Evolutionary conservation across 1,140 invertebrate genomes (phyloP), one percentile per base, ranked within the genome.

Genomic region (Tetramorium alpestre): DNA sequence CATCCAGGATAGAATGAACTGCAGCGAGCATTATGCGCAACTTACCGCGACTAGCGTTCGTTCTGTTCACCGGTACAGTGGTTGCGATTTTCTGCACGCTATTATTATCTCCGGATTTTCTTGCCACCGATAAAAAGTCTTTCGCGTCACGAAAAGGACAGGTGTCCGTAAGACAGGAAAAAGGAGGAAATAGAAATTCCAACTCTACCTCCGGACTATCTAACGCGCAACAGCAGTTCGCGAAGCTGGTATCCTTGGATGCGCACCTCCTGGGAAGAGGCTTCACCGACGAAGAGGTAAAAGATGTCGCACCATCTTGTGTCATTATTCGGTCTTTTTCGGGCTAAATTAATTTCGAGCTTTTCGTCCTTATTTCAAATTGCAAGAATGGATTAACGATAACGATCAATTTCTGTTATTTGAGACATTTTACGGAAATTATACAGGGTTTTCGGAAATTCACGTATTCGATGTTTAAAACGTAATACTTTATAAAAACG

Each of bases 21-120:
- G 5, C 28, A 6, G 60, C 18, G 51, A 69, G 13, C 44, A 86
- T 58, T 33, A 89, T 89, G 88, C 28, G 10, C 76, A 51, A 78
- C 11, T 76, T 81, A 44, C 33, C 88, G 38, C 58, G 44, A 44
- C n/a, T 70, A 13, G 6, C 60, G 10, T 58, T 89, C n/a, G 3
- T 81, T 28, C n/a, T 89, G 11, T 75, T 72, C 18, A 13, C 38
- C 49, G 18, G 75, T 65, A 86, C 44, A 8, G 70, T 47, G n/a
- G 33, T 5, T 81, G 47, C n/a, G 7, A 81, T 86, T 10, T 86
- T 87, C 44, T 87, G 69, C 28, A 10, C 28, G 22, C 38, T 89
- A 11, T 62, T 80, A 6, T 54, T 16, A 33, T 60, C 62, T 7
- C 22, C 60, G 8, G n/a, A 2, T 33, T 38, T 73, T 4, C 3